A percentile compares a stretch with the other conserved stretches of the same genome.
Evolutionary conservation across 2,797 vertebrate genomes (phyloP).

Genomic region (Myiotriccus ornatus): DNA sequence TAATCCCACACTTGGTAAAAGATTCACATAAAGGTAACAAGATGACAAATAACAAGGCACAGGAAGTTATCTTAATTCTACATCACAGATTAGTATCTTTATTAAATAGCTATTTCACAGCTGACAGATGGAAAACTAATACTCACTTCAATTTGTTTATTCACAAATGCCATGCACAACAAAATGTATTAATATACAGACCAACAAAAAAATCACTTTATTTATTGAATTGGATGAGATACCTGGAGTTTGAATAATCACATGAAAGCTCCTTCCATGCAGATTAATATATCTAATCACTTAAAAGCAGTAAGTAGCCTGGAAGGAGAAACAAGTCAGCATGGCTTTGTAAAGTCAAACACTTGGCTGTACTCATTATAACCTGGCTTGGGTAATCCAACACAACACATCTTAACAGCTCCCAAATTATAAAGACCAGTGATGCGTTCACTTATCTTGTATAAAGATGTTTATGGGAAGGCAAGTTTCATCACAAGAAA

Average conservation of each 20-base stretch:
- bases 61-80: constrained; percentile 2
- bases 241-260: background rate
- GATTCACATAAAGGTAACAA: background rate
- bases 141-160: background rate
- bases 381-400: background rate
- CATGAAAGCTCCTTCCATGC: background rate
- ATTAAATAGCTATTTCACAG: constrained; percentile 18
- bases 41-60: background rate
- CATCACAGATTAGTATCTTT: background rate
- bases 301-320: background rate
- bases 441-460: background rate
- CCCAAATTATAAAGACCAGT: background rate
- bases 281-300: background rate
- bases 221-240: background rate
- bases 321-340: background rate
- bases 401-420: background rate
- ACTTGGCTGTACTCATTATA: background rate
- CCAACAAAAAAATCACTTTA: background rate
- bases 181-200: background rate
- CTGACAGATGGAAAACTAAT: constrained; percentile 7
- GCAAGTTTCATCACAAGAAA: background rate
- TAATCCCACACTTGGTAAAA: background rate
- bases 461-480: background rate
- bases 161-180: background rate
- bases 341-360: background rate